phyloP scores from a whole-genome alignment of 1,140 invertebrate genomes.

The Drosophila tani region DNA sequence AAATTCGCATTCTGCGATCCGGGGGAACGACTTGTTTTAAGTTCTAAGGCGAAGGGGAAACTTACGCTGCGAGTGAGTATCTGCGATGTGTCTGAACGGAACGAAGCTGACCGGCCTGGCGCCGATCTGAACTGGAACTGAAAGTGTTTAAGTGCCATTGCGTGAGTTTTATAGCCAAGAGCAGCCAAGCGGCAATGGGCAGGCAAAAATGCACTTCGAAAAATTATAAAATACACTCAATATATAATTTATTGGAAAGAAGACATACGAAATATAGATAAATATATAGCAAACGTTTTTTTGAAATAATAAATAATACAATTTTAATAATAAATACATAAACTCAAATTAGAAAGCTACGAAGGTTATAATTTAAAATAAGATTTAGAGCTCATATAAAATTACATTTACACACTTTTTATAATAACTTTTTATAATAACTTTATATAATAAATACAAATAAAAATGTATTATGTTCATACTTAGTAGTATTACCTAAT shows the following conservation, averaged over 20 bases:
- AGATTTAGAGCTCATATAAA: no score
- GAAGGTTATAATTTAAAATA: no score
- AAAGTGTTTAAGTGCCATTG: slow-evolving; percentile 57
- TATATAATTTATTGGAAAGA: slow-evolving; percentile 1
- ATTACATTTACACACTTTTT: no score
- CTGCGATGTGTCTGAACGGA: slow-evolving; percentile 9
- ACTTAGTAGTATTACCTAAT: no score
- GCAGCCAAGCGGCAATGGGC: slow-evolving; percentile 17
- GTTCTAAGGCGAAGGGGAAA: slow-evolving; percentile 16
- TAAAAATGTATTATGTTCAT: no score
- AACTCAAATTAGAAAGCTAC: no score
- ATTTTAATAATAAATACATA: no score
- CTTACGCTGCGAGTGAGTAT: slow-evolving; percentile 36
- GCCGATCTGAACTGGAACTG: slow-evolving; percentile 65
- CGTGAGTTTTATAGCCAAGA: slow-evolving; percentile 67
- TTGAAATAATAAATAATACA: no score
- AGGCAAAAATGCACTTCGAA: slow-evolving; percentile 10
- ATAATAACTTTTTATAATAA: no score
- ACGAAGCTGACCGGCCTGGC: slow-evolving; percentile 54
- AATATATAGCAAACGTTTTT: background rate
- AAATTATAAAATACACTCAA: background rate
- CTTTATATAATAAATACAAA: no score
- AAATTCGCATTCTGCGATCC: slow-evolving; percentile 27
- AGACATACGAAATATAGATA: background rate
- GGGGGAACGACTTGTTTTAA: slow-evolving; percentile 22